Evolutionary conservation across 2,113 vertebrate species (phyloP).

Genomic region (Sinocyclocheilus anophthalmus): DNA sequence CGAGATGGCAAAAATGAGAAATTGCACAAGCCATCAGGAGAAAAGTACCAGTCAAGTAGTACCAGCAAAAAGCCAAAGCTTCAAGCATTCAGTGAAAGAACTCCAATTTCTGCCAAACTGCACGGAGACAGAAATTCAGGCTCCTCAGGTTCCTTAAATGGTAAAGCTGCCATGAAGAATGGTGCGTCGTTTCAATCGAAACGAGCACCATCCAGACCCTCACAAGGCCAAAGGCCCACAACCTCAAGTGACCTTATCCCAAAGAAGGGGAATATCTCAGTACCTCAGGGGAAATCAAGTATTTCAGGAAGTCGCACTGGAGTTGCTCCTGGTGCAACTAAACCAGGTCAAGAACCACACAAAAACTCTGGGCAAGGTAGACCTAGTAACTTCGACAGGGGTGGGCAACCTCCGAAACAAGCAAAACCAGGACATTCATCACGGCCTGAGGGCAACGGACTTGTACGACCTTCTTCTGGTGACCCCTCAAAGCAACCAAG

Average conservation of each 20-base stretch:
- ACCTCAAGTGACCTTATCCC: conserved; percentile 81
- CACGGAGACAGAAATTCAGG: conserved; percentile 72
- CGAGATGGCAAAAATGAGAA: conserved; percentile 73
- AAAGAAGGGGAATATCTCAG: conserved; percentile 73
- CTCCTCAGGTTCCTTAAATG: conserved; percentile 68
- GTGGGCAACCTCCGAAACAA: conserved; percentile 51
- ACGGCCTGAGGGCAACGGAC: conserved; percentile 59
- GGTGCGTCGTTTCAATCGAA: conserved; percentile 70
- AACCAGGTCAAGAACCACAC: conserved; percentile 52
- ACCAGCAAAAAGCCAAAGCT: conserved; percentile 76
- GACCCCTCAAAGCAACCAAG: conserved; percentile 55
- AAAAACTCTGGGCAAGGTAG: conserved; percentile 60
- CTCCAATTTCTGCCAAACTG: conserved; percentile 71
- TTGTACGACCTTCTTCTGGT: conserved; percentile 52
- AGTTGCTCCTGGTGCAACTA: conserved; percentile 33
- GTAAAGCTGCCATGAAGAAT: conserved; percentile 76
- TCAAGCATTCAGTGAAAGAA: conserved; percentile 69
- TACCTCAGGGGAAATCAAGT: conserved; percentile 63
- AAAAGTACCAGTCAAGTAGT: conserved; percentile 62
- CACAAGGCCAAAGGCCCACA: conserved; percentile 72
- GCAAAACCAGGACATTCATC: conserved; percentile 57
- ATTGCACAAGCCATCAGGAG: conserved; percentile 62
- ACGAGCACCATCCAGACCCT: conserved; percentile 72
- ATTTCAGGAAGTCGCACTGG: conserved; percentile 56
- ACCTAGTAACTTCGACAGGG: conserved; percentile 58